These are phyloP conservation scores for Drosophila mettleri DNA, from an alignment of 2,888 invertebrate genomes.

Conservation along the genomic window DNA sequence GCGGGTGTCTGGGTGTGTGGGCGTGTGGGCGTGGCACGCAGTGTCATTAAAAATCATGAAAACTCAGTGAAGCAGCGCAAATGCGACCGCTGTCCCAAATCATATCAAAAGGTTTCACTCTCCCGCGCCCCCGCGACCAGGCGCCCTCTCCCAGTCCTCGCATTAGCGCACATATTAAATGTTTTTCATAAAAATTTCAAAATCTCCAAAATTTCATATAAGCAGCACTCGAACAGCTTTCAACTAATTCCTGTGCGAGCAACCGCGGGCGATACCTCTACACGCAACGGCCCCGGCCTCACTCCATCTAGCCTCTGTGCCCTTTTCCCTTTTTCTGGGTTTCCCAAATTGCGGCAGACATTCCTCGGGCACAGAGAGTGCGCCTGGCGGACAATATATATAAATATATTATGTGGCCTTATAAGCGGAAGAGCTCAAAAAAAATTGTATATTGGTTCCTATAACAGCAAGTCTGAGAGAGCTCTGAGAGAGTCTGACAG, in stretches of 20 bases:
- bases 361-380: background rate
- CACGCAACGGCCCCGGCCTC: background rate
- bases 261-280: conserved; percentile 31
- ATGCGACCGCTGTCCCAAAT: conserved; percentile 62
- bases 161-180: conserved; percentile 51
- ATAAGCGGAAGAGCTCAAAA: background rate
- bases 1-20: background rate
- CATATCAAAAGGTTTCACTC: conserved; percentile 48
- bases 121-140: background rate
- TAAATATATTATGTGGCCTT: background rate
- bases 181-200: conserved; percentile 54
- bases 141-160: background rate
- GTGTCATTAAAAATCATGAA: conserved; percentile 74
- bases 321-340: conserved; percentile 17
- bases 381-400: background rate
- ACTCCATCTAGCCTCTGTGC: conserved; percentile 5
- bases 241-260: conserved; percentile 44
- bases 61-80: conserved; percentile 68
- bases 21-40: background rate
- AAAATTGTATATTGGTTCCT: background rate
- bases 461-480: too few relatives aligned
- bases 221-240: conserved; percentile 21
- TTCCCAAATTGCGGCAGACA: background rate
- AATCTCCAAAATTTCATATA: conserved; percentile 57
- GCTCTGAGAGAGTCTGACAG: too few relatives aligned